Evolutionary conservation across 2,797 vertebrate genomes (phyloP).

Genomic region (Nyctibius grandis): DNA sequence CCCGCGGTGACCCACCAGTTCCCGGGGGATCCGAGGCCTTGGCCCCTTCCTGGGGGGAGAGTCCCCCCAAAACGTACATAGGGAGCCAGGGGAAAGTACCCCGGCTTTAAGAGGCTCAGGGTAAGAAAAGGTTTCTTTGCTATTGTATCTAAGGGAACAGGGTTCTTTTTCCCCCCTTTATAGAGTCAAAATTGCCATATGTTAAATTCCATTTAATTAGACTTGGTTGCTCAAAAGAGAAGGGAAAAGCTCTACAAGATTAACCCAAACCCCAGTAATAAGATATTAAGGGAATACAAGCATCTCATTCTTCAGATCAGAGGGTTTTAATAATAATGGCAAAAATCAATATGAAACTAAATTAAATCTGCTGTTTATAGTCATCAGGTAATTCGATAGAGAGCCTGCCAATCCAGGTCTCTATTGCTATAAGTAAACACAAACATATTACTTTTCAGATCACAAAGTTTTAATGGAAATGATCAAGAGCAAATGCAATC

Average conservation of each 20-base stretch:
- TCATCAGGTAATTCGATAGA: not conserved
- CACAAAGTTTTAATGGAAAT: conserved; percentile 26
- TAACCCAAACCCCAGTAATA: not conserved
- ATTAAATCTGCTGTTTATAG: conserved; percentile 32
- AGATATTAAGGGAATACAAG: not conserved
- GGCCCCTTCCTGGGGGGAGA: not conserved
- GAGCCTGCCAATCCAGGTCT: not conserved
- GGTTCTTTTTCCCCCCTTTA: not conserved
- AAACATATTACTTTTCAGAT: conserved; percentile 16
- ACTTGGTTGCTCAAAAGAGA: not conserved
- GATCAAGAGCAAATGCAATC: conserved; percentile 17
- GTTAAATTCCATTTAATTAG: not conserved
- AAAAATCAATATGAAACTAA: conserved; percentile 45
- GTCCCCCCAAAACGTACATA: not conserved
- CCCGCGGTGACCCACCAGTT: not conserved
- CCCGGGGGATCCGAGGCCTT: not conserved
- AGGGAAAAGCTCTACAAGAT: not conserved
- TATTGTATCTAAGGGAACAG: not conserved
- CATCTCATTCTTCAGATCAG: conserved; percentile 14
- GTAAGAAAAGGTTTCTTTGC: not conserved
- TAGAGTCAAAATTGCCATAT: not conserved
- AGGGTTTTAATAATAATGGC: conserved; percentile 31
- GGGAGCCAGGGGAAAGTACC: not conserved
- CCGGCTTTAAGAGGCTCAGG: not conserved
- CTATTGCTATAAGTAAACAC: conserved; percentile 25